Evolutionary conservation across 2,888 invertebrate species (phyloP), one percentile per base, ranked within the genome.

Genomic region (Urechis unicinctus): DNA sequence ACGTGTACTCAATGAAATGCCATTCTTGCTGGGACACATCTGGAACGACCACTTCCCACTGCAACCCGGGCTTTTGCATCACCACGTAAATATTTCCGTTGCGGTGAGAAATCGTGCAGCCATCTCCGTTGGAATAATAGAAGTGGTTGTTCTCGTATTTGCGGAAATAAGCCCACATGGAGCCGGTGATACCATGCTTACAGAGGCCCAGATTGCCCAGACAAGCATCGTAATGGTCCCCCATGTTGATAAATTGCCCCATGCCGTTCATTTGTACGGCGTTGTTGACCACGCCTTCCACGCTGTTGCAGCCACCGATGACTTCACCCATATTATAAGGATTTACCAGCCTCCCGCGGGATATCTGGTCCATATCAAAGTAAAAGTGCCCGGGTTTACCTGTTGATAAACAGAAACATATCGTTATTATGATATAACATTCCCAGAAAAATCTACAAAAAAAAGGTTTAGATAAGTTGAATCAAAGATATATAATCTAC

Each of bases 161-260:
- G 24, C 64, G 56, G 53, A 72, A 70, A 52, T 69, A 71, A 46
- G 70, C 59, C 72, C 73, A 75, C 43, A 71, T 64, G 1, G 71
- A 68, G 3, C 71, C 61, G 0, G 72, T 73, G 25, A 72, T 59
- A 3, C 76, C 76, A 55, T 71, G 68, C 2, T 52, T 45, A 58
- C 74, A 74, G 36, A 64, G 42, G 9, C 50, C 63, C 28, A 75
- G 57, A 56, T 75, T 73, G 2, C 73, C 73, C 29, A 75, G 61
- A 53, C 76, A 76, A n/a, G 59, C 61, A 13, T 68, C 62, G 0
- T 52, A 48, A 17, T 66, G 66, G 3, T 61, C 55, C 4, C 74
- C 74, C 2, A 75, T 50, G 58, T 75, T 71, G 6, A 74, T 55
- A 46, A 71, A 75, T 59, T 75, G 75, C 6, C 55, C 59, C n/a